These are phyloP conservation scores for Poecilia latipinna DNA, from an alignment of 2,113 vertebrate genomes.

Conservation along the genomic window DNA sequence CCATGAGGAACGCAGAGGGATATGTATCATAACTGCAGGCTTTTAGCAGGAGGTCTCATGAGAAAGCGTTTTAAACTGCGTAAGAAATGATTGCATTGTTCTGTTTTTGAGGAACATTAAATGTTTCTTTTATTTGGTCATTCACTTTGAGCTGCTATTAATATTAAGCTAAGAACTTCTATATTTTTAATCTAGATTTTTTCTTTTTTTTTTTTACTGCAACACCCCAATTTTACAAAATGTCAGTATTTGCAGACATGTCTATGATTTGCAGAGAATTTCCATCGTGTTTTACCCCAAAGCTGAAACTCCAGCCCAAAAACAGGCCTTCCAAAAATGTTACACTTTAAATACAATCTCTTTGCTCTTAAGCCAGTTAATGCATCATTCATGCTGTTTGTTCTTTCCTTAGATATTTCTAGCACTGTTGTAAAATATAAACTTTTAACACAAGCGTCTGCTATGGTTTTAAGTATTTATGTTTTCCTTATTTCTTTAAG, in stretches of 20 bases:
- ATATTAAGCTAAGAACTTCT: background rate
- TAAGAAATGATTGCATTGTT: constrained; percentile 1
- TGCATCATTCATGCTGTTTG: constrained; percentile 42
- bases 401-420: constrained; percentile 29
- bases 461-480: too few relatives aligned
- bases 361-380: constrained; percentile 30
- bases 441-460: too few relatives aligned
- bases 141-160: constrained; percentile 4
- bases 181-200: background rate
- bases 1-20: constrained; percentile 40
- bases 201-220: background rate
- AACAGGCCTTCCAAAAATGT: constrained; percentile 28
- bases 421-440: too few relatives aligned
- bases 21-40: constrained; percentile 45
- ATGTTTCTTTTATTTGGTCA: background rate
- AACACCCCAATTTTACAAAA: background rate
- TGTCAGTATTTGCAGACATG: constrained; percentile 8
- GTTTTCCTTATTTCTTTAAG: too few relatives aligned
- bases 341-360: constrained; percentile 22
- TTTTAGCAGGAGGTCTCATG: constrained; percentile 31
- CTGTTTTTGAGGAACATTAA: background rate
- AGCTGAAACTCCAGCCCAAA: constrained; percentile 32
- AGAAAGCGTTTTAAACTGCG: constrained; percentile 12
- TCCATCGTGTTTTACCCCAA: constrained; percentile 6
- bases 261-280: constrained; percentile 14